These are phyloP conservation scores for Drosophila pullipes DNA, from an alignment of 2,888 invertebrate genomes.

Conservation along the genomic window DNA sequence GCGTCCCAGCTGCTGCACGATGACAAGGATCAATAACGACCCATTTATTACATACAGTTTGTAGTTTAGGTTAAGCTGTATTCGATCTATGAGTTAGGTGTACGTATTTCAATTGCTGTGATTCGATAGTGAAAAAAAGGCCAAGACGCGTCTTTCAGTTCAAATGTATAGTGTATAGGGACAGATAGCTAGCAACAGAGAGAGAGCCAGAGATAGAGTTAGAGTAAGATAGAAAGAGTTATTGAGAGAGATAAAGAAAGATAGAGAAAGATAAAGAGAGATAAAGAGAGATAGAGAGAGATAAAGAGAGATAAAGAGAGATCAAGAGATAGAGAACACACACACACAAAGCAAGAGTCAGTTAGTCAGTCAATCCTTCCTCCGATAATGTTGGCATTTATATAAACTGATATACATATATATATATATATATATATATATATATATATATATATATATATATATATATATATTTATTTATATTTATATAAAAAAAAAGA, in stretches of 20 bases:
- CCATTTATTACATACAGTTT: slow-evolving; percentile 75
- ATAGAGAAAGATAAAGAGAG: slow-evolving; percentile 6
- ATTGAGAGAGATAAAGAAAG: slow-evolving; percentile 1
- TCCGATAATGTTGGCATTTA: slow-evolving; percentile 84
- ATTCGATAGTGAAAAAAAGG: slow-evolving; percentile 80
- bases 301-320: slow-evolving; percentile 11
- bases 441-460: slow-evolving; percentile 21
- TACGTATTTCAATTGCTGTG: slow-evolving; percentile 81
- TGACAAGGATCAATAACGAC: slow-evolving; percentile 84
- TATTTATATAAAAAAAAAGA: slow-evolving; percentile 4
- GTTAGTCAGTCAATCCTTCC: slow-evolving; percentile 82
- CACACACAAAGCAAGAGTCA: slow-evolving; percentile 45
- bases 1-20: slow-evolving; percentile 57
- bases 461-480: no score
- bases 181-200: slow-evolving; percentile 37
- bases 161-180: slow-evolving; percentile 83
- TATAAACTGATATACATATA: slow-evolving; percentile 44
- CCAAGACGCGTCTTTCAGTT: slow-evolving; percentile 80
- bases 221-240: neutral
- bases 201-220: slow-evolving; percentile 11
- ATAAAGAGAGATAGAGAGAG: slow-evolving; percentile 12
- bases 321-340: slow-evolving; percentile 12
- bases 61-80: slow-evolving; percentile 58
- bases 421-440: slow-evolving; percentile 33
- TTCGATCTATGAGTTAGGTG: slow-evolving; percentile 60